Conservation (phyloP, 2,888 invertebrate genomes). For the Sympetrum striolatum region DNA sequence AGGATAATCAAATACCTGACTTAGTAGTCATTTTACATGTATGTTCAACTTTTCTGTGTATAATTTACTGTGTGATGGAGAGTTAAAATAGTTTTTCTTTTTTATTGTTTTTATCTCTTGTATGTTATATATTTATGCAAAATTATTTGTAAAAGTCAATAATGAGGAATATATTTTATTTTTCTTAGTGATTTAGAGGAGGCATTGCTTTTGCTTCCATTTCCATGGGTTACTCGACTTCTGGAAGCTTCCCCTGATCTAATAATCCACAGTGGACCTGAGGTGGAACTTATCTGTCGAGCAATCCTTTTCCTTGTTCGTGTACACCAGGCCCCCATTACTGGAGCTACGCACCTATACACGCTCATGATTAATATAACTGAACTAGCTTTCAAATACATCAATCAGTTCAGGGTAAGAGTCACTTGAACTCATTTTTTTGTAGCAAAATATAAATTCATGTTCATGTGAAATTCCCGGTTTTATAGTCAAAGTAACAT, state of each 20-base stretch:
- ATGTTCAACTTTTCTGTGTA: no score
- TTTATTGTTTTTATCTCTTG: no score
- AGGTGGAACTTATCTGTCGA: conserved; percentile 77
- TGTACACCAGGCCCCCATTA: conserved; percentile 80
- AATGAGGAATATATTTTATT: not conserved
- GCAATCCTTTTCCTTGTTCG: conserved; percentile 78
- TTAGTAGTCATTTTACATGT: no score
- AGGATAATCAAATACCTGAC: no score
- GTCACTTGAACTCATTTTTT: not conserved
- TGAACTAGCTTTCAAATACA: conserved; percentile 64
- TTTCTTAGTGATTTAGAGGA: conserved; percentile 86
- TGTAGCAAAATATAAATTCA: not conserved
- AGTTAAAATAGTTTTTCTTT: no score
- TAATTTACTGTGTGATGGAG: no score
- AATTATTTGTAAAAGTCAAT: conserved; percentile 14
- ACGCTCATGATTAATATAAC: conserved; percentile 71
- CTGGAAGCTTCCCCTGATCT: conserved; percentile 74
- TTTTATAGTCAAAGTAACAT: no score
- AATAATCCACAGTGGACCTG: conserved; percentile 68
- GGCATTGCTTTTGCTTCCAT: conserved; percentile 83
- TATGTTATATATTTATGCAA: not conserved
- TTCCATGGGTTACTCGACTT: conserved; percentile 79
- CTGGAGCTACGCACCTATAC: conserved; percentile 73
- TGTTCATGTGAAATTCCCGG: no score
- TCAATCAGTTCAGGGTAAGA: conserved; percentile 69